A percentile compares a stretch with the other conserved stretches of the same genome.
Evolutionary conservation across 23 tunicate species (phyloP).

Genomic region (Botrylloides violaceus): DNA sequence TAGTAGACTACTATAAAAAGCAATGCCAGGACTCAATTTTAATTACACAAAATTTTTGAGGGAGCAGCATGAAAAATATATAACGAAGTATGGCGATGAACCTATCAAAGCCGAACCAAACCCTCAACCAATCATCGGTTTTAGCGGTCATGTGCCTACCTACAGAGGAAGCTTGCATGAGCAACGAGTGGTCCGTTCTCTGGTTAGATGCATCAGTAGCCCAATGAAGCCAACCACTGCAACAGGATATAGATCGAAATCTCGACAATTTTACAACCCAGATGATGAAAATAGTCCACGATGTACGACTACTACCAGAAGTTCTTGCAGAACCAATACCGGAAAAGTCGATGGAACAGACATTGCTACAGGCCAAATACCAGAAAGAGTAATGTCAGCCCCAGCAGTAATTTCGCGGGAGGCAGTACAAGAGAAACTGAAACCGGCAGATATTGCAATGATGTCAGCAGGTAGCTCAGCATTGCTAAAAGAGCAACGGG

Average conservation of each 20-base stretch:
- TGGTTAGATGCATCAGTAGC: conserved; percentile 58
- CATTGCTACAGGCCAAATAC: conserved; percentile 14
- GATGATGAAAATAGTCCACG: conserved; percentile 1
- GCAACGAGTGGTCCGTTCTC: conserved; percentile 59
- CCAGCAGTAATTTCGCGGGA: conserved; percentile 46
- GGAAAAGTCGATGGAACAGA: conserved; percentile 38
- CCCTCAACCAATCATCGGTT: conserved; percentile 66
- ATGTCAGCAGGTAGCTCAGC: not conserved
- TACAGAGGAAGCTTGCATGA: conserved; percentile 66
- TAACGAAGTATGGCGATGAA: conserved; percentile 69
- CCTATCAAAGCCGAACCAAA: conserved; percentile 52
- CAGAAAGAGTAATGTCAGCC: not conserved
- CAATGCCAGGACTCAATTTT: conserved; percentile 69
- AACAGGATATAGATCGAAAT: conserved; percentile 32
- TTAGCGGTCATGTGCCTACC: conserved; percentile 64
- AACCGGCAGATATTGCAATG: not conserved
- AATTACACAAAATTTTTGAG: conserved; percentile 81
- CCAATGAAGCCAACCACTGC: conserved; percentile 88
- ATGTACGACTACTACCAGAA: not conserved
- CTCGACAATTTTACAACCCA: conserved; percentile 9
- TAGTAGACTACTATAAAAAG: too few relatives aligned
- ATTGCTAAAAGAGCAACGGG: not conserved
- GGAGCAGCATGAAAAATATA: conserved; percentile 59
- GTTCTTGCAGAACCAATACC: not conserved
- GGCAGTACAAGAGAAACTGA: conserved; percentile 18